Conservation (phyloP, 2,888 invertebrate genomes). For the Campoletis raptor region DNA sequence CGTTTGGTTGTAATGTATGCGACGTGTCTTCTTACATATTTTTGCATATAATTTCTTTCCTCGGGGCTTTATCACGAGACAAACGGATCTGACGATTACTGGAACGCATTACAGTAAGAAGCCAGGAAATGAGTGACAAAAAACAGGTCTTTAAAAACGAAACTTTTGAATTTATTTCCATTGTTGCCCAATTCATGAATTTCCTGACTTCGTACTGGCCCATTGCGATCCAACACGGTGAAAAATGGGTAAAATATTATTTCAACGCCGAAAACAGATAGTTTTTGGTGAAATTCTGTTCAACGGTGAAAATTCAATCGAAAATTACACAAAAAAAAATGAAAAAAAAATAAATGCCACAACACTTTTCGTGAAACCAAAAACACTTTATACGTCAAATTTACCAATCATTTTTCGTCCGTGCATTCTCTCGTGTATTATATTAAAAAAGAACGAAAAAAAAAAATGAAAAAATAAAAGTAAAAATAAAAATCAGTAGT, state of each 20-base stretch:
- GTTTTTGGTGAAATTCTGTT: conserved; percentile 9
- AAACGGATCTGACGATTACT: conserved; percentile 43
- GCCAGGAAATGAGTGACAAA: conserved; percentile 40
- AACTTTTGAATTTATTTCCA: neutral
- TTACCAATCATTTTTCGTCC: conserved; percentile 50
- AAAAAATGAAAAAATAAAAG: conserved; percentile 16
- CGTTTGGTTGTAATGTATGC: conserved; percentile 12
- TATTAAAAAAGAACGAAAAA: conserved; percentile 29
- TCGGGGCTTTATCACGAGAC: conserved; percentile 27
- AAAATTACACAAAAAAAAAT: conserved; percentile 23
- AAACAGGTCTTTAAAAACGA: neutral
- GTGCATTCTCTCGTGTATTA: conserved; percentile 42
- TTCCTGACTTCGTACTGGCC: conserved; percentile 46
- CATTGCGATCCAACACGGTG: conserved; percentile 47
- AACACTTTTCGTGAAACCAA: conserved; percentile 26
- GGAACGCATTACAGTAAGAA: conserved; percentile 46
- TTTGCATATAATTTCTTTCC: conserved; percentile 31
- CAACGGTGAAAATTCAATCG: neutral
- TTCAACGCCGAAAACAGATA: neutral
- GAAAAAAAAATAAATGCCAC: conserved; percentile 8
- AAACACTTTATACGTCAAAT: conserved; percentile 23
- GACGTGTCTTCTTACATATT: conserved; percentile 26
- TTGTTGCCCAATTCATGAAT: neutral
- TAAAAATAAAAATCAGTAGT: conserved; percentile 48
- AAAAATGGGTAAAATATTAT: conserved; percentile 30